Percentiles rank a stretch among this genome's conserved stretches.
Evolutionary conservation across 2,113 vertebrate species (phyloP).

Genomic region (Indicator indicator): DNA sequence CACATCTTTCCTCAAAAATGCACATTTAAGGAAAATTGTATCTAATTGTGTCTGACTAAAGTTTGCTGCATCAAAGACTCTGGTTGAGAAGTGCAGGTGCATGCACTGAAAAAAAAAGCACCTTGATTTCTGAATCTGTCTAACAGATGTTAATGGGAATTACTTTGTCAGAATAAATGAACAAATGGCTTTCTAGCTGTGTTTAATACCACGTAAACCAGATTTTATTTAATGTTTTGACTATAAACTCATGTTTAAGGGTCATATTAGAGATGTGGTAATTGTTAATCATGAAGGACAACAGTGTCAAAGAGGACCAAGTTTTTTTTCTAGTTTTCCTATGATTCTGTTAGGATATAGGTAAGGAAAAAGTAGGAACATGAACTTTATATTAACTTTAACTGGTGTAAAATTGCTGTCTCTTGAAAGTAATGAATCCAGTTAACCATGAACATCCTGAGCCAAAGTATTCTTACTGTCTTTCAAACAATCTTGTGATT

Average conservation of each 20-base stretch:
- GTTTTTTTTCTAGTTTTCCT: not conserved
- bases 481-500: not conserved
- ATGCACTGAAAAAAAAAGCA: not conserved
- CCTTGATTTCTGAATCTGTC: not conserved
- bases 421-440: not conserved
- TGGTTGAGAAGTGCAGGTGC: constrained; percentile 10
- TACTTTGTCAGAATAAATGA: not conserved
- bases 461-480: not conserved
- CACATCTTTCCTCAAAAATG: not conserved
- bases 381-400: not conserved
- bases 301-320: not conserved
- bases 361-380: not conserved
- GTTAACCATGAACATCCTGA: not conserved
- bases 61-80: constrained; percentile 32
- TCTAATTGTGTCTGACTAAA: not conserved
- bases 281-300: not conserved
- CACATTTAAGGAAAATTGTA: not conserved
- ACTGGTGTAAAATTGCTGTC: not conserved
- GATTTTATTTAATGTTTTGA: not conserved
- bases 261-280: not conserved
- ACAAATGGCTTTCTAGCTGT: not conserved
- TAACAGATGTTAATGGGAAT: not conserved
- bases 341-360: not conserved
- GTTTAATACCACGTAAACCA: not conserved
- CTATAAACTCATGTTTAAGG: not conserved